Evolutionary conservation across 2,113 vertebrate genomes (phyloP).

Genomic region (Gracilinanus agilis): DNA sequence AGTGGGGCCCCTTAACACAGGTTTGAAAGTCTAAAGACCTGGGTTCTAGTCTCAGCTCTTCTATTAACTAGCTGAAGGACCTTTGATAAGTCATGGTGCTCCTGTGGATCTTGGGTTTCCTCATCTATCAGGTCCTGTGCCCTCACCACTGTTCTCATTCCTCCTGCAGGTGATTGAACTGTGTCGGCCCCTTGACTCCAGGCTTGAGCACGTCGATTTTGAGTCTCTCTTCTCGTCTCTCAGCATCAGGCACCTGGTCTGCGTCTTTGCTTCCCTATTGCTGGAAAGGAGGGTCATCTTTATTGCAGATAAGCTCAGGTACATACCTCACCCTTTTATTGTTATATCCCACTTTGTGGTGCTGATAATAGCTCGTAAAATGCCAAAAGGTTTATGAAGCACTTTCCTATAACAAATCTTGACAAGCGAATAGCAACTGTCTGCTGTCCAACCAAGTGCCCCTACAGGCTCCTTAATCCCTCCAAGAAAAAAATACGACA

Average conservation of each 20-base stretch:
- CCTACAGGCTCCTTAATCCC: not conserved
- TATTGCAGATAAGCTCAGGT: constrained; percentile 97
- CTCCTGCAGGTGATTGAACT: constrained; percentile 92
- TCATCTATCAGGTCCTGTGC: not conserved
- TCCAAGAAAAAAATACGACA: not conserved
- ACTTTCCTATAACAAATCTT: not conserved
- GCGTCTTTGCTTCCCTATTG: constrained; percentile 92
- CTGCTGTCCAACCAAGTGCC: not conserved
- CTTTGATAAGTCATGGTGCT: not conserved
- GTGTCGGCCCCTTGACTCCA: constrained; percentile 94
- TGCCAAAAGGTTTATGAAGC: not conserved
- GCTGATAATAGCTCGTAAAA: not conserved
- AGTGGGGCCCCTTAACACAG: not conserved
- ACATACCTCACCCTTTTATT: constrained; percentile 24
- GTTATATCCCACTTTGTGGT: not conserved
- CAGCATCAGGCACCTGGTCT: constrained; percentile 88
- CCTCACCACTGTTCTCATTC: not conserved
- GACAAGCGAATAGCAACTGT: not conserved
- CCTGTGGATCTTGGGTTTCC: not conserved
- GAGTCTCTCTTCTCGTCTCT: constrained; percentile 95
- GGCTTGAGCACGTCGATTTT: constrained; percentile 97
- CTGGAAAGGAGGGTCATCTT: constrained; percentile 97
- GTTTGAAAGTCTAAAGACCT: not conserved
- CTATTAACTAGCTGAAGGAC: not conserved
- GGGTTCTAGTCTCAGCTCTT: not conserved